Evolutionary conservation across 2,797 vertebrate genomes (phyloP).

Genomic region (Sebastes vulpes): DNA sequence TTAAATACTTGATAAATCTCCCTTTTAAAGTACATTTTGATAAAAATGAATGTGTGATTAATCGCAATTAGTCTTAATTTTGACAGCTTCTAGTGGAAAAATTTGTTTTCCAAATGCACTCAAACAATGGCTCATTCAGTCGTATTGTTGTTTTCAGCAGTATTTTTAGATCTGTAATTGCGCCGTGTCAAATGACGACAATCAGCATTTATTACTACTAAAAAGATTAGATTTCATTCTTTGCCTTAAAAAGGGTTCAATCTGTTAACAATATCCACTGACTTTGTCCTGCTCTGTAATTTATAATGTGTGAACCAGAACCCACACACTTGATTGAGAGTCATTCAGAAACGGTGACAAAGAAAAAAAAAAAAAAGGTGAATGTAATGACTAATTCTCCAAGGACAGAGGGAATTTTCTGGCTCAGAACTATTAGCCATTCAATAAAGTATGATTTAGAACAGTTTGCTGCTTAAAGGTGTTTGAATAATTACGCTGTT

Average conservation of each 20-base stretch:
- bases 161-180: neutral
- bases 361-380: constrained; percentile 29
- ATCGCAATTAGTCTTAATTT: neutral
- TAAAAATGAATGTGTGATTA: too few species aligned
- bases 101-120: neutral
- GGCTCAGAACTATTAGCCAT: constrained; percentile 17
- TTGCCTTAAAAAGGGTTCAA: neutral
- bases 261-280: neutral
- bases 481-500: constrained; percentile 41
- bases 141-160: neutral
- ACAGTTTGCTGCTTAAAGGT: constrained; percentile 26
- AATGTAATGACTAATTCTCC: constrained; percentile 41
- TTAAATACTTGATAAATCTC: too few species aligned
- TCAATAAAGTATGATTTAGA: constrained; percentile 28
- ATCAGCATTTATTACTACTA: neutral
- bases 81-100: neutral
- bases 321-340: constrained; percentile 24
- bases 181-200: neutral
- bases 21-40: too few species aligned
- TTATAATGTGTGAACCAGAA: constrained; percentile 3
- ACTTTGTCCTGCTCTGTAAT: constrained; percentile 18
- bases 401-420: neutral
- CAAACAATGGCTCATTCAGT: neutral
- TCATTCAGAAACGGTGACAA: constrained; percentile 17
- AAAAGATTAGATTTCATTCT: neutral